Percentiles rank a stretch among this genome's conserved stretches.
Conservation (phyloP, 30 jellyfish, hydroid and myxozoan genomes). For the Aurelia sp. region DNA sequence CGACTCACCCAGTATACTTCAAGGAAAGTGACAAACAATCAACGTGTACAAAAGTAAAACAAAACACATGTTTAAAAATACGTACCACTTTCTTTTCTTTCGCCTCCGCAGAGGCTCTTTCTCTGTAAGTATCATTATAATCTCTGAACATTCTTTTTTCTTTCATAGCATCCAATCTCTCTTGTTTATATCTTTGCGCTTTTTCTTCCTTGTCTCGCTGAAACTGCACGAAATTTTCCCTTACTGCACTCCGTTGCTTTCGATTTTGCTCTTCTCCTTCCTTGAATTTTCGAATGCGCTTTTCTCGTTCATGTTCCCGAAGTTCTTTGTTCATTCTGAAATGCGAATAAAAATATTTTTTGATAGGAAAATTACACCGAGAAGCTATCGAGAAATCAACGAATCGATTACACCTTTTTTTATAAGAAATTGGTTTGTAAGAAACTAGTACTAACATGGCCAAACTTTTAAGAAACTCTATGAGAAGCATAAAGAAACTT, state of each 20-base stretch:
- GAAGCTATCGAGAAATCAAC: too few species aligned
- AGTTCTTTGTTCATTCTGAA: conserved; percentile 45
- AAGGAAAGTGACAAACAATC: too few species aligned
- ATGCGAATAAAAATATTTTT: too few species aligned
- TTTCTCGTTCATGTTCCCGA: conserved; percentile 36
- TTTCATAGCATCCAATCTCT: conserved; percentile 47
- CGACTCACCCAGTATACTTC: too few species aligned
- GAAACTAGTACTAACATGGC: too few species aligned
- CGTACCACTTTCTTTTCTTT: conserved; percentile 31
- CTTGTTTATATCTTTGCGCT: conserved; percentile 64
- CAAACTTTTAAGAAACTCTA: too few species aligned
- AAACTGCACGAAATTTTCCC: conserved; percentile 26
- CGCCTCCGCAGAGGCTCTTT: conserved; percentile 1
- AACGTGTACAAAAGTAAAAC: too few species aligned
- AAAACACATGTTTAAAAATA: too few species aligned
- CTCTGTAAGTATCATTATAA: conserved; percentile 11
- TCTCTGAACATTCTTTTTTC: conserved; percentile 16
- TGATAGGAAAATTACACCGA: too few species aligned
- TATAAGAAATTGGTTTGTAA: too few species aligned
- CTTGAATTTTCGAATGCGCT: conserved; percentile 19
- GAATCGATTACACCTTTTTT: too few species aligned
- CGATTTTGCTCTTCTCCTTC: conserved; percentile 59
- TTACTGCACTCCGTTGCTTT: conserved; percentile 21
- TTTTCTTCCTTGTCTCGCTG: conserved; percentile 55
- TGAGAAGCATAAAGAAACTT: too few species aligned